Percentiles rank a stretch among this genome's conserved stretches.
These are phyloP conservation scores for Pristionchus entomophagus DNA, from an alignment of 2,888 invertebrate genomes.

Conservation along the genomic window DNA sequence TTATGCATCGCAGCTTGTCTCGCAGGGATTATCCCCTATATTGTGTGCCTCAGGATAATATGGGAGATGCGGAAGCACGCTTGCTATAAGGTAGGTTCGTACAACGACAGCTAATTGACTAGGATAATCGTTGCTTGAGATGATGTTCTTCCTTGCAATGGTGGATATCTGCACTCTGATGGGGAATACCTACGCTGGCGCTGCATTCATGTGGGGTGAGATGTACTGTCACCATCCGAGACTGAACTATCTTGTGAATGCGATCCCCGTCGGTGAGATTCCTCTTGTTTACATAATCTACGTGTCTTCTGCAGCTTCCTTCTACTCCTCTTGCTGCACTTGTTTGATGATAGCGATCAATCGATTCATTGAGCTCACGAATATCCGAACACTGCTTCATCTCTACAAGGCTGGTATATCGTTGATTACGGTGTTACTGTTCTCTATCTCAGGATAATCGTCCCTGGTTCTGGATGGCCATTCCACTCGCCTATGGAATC, in stretches of 20 bases:
- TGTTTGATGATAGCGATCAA: background rate
- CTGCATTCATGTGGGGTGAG: background rate
- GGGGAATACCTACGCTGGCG: background rate
- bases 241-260: background rate
- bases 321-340: background rate
- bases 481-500: background rate
- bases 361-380: background rate
- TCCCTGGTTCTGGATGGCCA: background rate
- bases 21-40: background rate
- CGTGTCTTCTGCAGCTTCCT: background rate
- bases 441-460: background rate
- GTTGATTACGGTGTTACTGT: too few species aligned
- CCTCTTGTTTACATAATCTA: too few species aligned
- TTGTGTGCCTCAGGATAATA: background rate
- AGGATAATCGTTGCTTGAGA: background rate
- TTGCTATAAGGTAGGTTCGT: background rate
- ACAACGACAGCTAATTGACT: background rate
- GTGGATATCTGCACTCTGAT: background rate
- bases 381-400: background rate
- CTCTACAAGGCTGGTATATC: background rate
- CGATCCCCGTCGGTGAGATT: background rate
- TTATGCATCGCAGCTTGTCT: background rate
- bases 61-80: background rate
- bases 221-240: constrained; percentile 4
- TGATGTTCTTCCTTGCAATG: background rate